Evolutionary conservation across 2,888 invertebrate species (phyloP).

Genomic region (Nymphalis c-album): DNA sequence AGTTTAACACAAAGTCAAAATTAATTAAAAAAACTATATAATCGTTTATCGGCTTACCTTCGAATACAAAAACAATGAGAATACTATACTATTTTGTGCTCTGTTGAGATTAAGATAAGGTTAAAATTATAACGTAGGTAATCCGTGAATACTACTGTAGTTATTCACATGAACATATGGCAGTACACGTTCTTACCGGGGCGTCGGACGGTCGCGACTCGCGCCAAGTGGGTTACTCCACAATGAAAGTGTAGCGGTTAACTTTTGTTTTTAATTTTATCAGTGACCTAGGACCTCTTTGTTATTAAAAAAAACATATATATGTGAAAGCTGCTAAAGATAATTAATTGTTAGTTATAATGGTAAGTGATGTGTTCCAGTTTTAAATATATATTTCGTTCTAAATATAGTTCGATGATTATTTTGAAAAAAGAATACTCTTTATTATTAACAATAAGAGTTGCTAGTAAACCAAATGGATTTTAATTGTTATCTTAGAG

Average conservation of each 20-base stretch:
- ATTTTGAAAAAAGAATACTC: background rate
- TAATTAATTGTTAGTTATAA: background rate
- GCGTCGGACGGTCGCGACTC: slow-evolving; percentile 35
- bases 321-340: background rate
- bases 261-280: background rate
- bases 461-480: no score
- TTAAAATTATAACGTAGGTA: background rate
- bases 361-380: background rate
- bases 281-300: slow-evolving; percentile 1
- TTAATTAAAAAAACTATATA: background rate
- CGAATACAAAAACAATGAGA: background rate
- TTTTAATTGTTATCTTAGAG: no score
- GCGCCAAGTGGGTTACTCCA: slow-evolving; percentile 17
- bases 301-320: background rate
- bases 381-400: background rate
- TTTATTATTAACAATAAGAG: no score
- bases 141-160: background rate
- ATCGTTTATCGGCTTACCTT: background rate
- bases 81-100: background rate
- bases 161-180: slow-evolving; percentile 18
- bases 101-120: background rate
- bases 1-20: background rate
- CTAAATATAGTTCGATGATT: slow-evolving; percentile 1
- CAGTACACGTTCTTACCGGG: slow-evolving; percentile 31
- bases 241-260: slow-evolving; percentile 1